These are phyloP conservation scores for Galendromus occidentalis DNA, from an alignment of 1,140 invertebrate species.

Conservation along the genomic window DNA sequence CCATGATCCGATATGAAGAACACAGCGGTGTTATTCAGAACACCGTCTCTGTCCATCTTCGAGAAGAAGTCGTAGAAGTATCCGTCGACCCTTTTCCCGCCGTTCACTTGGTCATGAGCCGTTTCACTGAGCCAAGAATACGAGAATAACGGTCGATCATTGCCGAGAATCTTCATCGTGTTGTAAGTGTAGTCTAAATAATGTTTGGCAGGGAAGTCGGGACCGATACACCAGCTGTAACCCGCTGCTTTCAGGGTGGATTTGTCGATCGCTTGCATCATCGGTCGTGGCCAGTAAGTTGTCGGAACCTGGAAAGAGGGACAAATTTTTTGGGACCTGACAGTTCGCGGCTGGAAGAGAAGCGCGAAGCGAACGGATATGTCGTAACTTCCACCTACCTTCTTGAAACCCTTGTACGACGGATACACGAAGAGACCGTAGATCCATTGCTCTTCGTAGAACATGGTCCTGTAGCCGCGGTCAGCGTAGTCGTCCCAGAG, in stretches of 20 bases:
- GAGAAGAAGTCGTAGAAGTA: conserved; percentile 9
- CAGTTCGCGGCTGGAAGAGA: neutral
- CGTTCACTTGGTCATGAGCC: neutral
- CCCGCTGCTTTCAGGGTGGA: neutral
- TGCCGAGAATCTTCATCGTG: conserved; percentile 6
- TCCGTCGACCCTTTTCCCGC: neutral
- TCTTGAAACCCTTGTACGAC: neutral
- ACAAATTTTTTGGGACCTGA: neutral
- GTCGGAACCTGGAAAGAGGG: conserved; percentile 1
- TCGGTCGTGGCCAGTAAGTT: conserved; percentile 4
- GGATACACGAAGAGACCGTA: conserved; percentile 2
- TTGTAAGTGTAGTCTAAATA: conserved; percentile 3
- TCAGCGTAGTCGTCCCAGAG: neutral
- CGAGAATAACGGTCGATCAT: neutral
- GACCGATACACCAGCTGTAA: neutral
- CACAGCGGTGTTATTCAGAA: conserved; percentile 10
- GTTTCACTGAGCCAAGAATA: neutral
- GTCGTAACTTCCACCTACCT: neutral
- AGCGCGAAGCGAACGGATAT: neutral
- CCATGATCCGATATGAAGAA: conserved; percentile 11
- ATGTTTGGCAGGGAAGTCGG: neutral
- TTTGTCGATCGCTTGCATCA: conserved; percentile 5
- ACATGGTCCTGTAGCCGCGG: neutral
- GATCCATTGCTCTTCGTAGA: conserved; percentile 3
- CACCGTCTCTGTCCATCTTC: neutral